phyloP scores from a whole-genome alignment of 2,797 vertebrate genomes.

The Sebastes itinus region DNA sequence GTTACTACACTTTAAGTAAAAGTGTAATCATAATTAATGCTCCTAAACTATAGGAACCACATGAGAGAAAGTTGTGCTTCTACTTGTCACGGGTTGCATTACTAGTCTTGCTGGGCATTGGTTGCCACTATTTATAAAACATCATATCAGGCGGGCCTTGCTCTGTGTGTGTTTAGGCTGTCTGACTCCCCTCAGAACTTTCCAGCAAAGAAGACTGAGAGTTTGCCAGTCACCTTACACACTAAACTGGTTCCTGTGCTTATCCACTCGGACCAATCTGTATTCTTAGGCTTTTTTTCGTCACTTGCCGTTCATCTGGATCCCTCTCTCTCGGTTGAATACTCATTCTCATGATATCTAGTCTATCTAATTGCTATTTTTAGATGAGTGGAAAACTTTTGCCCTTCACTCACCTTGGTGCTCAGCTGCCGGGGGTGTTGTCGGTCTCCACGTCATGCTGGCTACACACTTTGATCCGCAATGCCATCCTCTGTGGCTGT shows the following conservation, averaged over 20 bases:
- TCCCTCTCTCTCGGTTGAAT: slow-evolving; percentile 1
- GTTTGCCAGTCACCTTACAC: slow-evolving; percentile 34
- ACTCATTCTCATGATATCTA: slow-evolving; percentile 7
- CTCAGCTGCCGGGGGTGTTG: slow-evolving; percentile 42
- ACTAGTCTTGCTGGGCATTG: slow-evolving; percentile 25
- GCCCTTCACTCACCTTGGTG: slow-evolving; percentile 67
- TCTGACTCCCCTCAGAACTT: slow-evolving; percentile 42
- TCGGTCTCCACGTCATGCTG: slow-evolving; percentile 39
- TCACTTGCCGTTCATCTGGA: slow-evolving; percentile 9
- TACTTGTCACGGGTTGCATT: slow-evolving; percentile 3
- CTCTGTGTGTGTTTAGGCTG: slow-evolving; percentile 23
- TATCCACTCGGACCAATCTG: background rate
- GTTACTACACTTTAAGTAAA: background rate
- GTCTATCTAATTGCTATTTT: slow-evolving; percentile 63
- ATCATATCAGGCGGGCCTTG: slow-evolving; percentile 32
- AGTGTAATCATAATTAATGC: background rate
- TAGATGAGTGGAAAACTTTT: slow-evolving; percentile 63
- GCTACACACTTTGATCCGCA: slow-evolving; percentile 34
- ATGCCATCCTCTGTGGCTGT: slow-evolving; percentile 50
- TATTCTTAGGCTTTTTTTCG: slow-evolving; percentile 26
- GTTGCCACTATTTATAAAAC: slow-evolving; percentile 67
- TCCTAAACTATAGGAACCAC: background rate
- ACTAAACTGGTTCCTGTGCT: slow-evolving; percentile 29
- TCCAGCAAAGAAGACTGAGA: slow-evolving; percentile 51
- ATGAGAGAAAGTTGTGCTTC: background rate